phyloP scores from a whole-genome alignment of 2,113 vertebrate species.

The Rhineura floridana region DNA sequence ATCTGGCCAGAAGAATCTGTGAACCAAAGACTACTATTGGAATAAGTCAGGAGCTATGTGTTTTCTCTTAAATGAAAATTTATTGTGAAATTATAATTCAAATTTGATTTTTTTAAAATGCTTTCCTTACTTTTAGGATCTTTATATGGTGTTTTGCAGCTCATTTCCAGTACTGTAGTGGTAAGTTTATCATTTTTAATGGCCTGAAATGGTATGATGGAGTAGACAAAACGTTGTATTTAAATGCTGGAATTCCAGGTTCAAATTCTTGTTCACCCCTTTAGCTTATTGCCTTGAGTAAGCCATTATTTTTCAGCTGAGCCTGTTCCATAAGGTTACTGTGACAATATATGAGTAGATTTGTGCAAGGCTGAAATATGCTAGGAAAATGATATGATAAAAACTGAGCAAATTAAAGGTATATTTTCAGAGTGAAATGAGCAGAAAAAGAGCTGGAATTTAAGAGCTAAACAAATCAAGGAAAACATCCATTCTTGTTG shows the following conservation, averaged over 20 bases:
- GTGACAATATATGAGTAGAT: no score
- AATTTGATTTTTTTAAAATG: neutral
- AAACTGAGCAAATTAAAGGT: neutral
- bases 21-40: neutral
- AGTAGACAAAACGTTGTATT: neutral
- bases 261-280: neutral
- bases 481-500: neutral
- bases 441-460: neutral
- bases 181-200: slow-evolving; percentile 78
- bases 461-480: neutral
- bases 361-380: neutral
- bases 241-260: neutral
- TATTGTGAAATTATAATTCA: neutral
- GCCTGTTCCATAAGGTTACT: neutral
- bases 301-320: neutral
- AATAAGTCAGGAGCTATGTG: neutral
- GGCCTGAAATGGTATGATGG: neutral
- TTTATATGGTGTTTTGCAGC: slow-evolving; percentile 90
- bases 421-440: neutral
- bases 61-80: slow-evolving; percentile 1
- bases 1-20: neutral
- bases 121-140: slow-evolving; percentile 81
- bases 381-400: neutral
- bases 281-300: neutral
- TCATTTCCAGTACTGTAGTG: slow-evolving; percentile 94